Percentiles rank a stretch among this genome's conserved stretches.
These are phyloP conservation scores for Leucoraja erinaceus DNA, from an alignment of 2,113 vertebrate species.

Conservation along the genomic window DNA sequence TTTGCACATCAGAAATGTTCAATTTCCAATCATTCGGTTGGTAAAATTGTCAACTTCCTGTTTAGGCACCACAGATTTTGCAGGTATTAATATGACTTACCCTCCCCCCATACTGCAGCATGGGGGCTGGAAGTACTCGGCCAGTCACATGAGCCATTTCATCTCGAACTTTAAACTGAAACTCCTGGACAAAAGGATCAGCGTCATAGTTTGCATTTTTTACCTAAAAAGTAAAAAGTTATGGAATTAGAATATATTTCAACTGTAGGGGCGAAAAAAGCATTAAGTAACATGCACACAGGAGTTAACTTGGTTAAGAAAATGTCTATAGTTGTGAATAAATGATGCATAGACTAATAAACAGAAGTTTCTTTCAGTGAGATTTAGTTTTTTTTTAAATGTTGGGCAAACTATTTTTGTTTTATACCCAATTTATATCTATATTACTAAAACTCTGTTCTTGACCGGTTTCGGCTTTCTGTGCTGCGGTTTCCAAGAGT, in stretches of 20 bases:
- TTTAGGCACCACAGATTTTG: background rate
- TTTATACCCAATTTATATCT: background rate
- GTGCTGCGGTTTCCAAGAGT: no score
- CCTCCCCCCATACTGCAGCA: constrained; percentile 97
- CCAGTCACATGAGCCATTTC: constrained; percentile 98
- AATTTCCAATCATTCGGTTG: background rate
- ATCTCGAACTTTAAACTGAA: constrained; percentile 94
- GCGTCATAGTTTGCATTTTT: constrained; percentile 97
- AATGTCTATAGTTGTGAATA: background rate
- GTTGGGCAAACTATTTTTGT: background rate
- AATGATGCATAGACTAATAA: background rate
- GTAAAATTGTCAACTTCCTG: background rate
- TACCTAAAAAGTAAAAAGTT: constrained; percentile 60
- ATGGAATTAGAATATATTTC: background rate
- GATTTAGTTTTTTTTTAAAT: background rate
- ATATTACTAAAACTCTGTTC: no score
- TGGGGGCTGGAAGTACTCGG: constrained; percentile 90
- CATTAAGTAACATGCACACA: background rate
- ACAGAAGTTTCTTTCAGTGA: no score
- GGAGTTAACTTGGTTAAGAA: background rate
- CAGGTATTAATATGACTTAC: constrained; percentile 57
- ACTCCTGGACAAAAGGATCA: constrained; percentile 94
- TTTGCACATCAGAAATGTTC: background rate
- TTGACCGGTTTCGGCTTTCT: no score
- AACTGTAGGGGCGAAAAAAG: background rate